Evolutionary conservation across 2,888 invertebrate species (phyloP), one percentile per base, ranked within the genome.

Genomic region (Drosophila formosana): DNA sequence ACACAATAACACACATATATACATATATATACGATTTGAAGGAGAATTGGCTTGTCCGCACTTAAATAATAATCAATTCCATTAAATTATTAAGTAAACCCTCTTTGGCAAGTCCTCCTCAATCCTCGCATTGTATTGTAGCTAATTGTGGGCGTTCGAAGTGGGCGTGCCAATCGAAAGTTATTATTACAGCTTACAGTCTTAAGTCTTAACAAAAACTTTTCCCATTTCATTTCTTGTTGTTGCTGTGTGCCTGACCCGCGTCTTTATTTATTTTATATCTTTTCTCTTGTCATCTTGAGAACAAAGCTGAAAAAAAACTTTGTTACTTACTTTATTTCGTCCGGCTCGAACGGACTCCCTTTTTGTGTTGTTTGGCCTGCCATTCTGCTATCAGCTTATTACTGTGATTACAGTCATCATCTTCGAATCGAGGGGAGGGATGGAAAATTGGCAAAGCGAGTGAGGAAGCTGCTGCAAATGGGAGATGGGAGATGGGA

Each of bases 41-140:
- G 25, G 8, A 11, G 37, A 18, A 23, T 41, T 41, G 39, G 39
- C 68, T 76, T 73, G 69, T 80, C 78, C 73, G 76, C 78, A 84
- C 85, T 87, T 84, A 85, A 85, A 81, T 88, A 82, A 84, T 88
- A 89, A 88, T 89, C 82, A 84, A 88, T 87, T 81, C 73, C 69
- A 84, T 85, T 84, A 81, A 85, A 85, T 87, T 85, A 85, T 89
- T 89, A 71, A 81, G 69, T 71, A 78, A 75, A 68, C 49, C 49
- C 43, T 47, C 28, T 25, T 30, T 34, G 26, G 39, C 47, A 26
- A 13, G 41, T 56, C 58, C 47, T 1, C 23, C 23, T 18, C 18
- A 18, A 18, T 18, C 34, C 1, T n/a, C 37, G 37, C 11, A 0
- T 3, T 37, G 37, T 34, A 57, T 25, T 51, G 11, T 34, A 46